Percentiles rank a stretch among this genome's conserved stretches.
These are phyloP conservation scores for Drosophila kikkawai DNA, from an alignment of 1,140 invertebrate species.

Conservation along the genomic window DNA sequence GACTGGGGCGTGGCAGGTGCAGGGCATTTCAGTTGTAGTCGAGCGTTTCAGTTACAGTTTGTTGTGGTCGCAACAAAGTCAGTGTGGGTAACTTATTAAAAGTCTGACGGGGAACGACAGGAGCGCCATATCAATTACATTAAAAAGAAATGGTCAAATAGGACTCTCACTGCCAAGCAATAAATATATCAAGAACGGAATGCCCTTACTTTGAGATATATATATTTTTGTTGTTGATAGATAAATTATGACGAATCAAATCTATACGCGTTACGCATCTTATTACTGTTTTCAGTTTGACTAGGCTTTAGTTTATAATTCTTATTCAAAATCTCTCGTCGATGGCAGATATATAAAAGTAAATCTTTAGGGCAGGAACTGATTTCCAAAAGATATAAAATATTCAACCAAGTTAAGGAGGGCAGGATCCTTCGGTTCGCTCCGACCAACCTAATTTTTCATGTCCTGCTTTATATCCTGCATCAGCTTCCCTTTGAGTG, in stretches of 20 bases:
- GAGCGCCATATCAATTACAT: not conserved
- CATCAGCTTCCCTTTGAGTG: slow-evolving; percentile 18
- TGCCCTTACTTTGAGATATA: not conserved
- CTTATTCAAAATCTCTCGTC: not conserved
- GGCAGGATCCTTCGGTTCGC: slow-evolving; percentile 2
- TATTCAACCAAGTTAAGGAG: slow-evolving; percentile 10
- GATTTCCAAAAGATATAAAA: slow-evolving; percentile 17
- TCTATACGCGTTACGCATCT: not conserved
- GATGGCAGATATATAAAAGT: slow-evolving; percentile 1
- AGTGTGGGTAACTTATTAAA: slow-evolving; percentile 36
- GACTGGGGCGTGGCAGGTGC: slow-evolving; percentile 36
- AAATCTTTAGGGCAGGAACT: slow-evolving; percentile 9
- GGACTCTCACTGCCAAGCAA: not conserved
- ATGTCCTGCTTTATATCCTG: slow-evolving; percentile 15
- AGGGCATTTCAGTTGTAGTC: slow-evolving; percentile 28
- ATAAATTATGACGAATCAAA: not conserved
- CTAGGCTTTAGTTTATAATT: not conserved
- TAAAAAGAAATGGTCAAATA: not conserved
- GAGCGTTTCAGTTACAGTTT: slow-evolving; percentile 54
- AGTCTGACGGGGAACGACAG: not conserved
- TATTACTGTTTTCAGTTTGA: not conserved
- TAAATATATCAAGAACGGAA: not conserved
- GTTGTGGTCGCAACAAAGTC: slow-evolving; percentile 51
- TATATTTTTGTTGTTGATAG: no score
- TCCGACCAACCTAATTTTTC: slow-evolving; percentile 36